A percentile compares a stretch with the other conserved stretches of the same genome.
phyloP scores from a whole-genome alignment of 2,113 vertebrate species.

The Atherinomorus stipes region DNA sequence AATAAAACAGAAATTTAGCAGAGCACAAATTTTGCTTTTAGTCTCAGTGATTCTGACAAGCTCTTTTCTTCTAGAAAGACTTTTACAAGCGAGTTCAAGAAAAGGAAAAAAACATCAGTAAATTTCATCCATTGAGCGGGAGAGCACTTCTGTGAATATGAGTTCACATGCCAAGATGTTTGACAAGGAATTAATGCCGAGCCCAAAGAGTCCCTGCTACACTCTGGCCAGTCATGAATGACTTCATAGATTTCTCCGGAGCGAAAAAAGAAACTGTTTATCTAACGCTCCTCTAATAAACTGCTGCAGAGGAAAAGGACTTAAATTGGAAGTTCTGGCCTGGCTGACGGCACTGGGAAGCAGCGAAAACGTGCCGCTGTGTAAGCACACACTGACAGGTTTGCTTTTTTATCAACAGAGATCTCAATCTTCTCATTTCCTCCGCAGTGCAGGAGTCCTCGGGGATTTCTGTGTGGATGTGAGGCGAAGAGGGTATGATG shows the following conservation, averaged over 20 bases:
- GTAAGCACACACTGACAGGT: constrained; percentile 63
- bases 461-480: constrained; percentile 29
- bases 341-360: constrained; percentile 26
- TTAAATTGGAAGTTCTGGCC: constrained; percentile 51
- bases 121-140: constrained; percentile 46
- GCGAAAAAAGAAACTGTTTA: constrained; percentile 60
- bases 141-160: constrained; percentile 52
- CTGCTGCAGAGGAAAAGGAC: constrained; percentile 41
- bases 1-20: too few species aligned
- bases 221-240: constrained; percentile 51
- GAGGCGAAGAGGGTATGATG: constrained; percentile 23
- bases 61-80: constrained; percentile 14
- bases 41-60: not conserved
- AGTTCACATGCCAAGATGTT: constrained; percentile 59
- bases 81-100: not conserved
- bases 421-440: constrained; percentile 74
- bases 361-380: constrained; percentile 48
- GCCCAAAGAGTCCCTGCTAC: constrained; percentile 35
- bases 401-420: constrained; percentile 40
- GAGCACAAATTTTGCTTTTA: not conserved
- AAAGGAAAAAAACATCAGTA: constrained; percentile 33
- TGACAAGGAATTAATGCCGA: constrained; percentile 56
- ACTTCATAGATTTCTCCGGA: constrained; percentile 53
- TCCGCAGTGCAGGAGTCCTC: constrained; percentile 26
- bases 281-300: constrained; percentile 65